A percentile compares a stretch with the other conserved stretches of the same genome.
phyloP scores from a whole-genome alignment of 2,113 vertebrate species.

The Hyla sarda region DNA sequence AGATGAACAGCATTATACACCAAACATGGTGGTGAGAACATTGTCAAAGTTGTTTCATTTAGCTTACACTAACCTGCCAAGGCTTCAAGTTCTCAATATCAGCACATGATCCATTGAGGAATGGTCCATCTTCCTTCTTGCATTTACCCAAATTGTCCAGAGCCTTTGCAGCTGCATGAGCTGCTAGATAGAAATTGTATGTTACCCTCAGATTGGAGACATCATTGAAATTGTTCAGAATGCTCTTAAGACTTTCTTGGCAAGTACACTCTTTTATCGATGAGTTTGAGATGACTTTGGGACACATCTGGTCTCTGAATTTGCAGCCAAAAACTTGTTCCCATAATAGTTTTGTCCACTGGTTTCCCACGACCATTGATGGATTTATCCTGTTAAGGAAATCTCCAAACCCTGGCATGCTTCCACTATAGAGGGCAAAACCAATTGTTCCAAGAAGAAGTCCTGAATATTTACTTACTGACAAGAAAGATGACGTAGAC shows the following conservation, averaged over 20 bases:
- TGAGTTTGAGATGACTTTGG: too few species aligned
- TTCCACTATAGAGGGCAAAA: too few species aligned
- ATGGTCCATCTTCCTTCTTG: not conserved
- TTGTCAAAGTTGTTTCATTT: not conserved
- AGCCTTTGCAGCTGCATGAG: constrained; percentile 62
- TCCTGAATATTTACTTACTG: too few species aligned
- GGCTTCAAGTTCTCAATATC: constrained; percentile 16
- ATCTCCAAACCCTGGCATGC: too few species aligned
- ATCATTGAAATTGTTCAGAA: constrained; percentile 35
- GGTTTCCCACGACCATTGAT: too few species aligned
- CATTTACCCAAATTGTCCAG: not conserved
- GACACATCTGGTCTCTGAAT: not conserved
- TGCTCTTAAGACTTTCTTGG: not conserved
- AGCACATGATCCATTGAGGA: constrained; percentile 30
- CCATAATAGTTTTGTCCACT: too few species aligned
- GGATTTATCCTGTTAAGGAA: too few species aligned
- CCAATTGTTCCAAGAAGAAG: too few species aligned
- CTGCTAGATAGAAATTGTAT: constrained; percentile 41
- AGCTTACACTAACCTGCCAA: constrained; percentile 31
- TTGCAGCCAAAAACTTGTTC: constrained; percentile 23
- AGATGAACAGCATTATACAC: not conserved
- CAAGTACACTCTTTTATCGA: not conserved
- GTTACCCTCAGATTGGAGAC: constrained; percentile 23
- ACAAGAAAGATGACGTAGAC: too few species aligned
- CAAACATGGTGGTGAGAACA: not conserved